These are phyloP conservation scores for Heliconius melpomene DNA, from an alignment of 1,140 invertebrate genomes.

Conservation along the genomic window DNA sequence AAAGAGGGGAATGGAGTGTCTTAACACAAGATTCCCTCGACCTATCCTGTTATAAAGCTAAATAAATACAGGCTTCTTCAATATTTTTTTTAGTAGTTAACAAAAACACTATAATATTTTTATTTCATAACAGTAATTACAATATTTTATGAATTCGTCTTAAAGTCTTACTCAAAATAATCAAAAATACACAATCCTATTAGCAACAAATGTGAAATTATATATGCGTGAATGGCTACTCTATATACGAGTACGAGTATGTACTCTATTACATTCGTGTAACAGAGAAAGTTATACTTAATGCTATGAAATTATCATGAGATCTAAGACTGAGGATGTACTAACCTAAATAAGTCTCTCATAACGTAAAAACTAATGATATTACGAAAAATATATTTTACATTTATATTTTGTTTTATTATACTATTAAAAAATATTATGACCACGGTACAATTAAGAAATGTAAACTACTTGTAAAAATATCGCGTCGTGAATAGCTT, in stretches of 20 bases:
- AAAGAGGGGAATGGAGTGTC: too few relatives aligned
- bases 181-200: too few relatives aligned
- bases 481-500: too few relatives aligned
- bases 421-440: neutral
- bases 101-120: too few relatives aligned
- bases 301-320: conserved; percentile 22
- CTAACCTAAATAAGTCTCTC: neutral
- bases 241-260: neutral
- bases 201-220: neutral
- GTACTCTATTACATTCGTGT: conserved; percentile 14
- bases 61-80: too few relatives aligned
- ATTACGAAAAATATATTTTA: neutral
- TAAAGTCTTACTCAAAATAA: too few relatives aligned
- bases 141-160: too few relatives aligned
- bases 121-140: too few relatives aligned
- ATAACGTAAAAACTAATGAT: neutral
- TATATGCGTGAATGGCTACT: neutral
- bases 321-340: neutral
- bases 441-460: neutral
- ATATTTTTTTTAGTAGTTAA: too few relatives aligned
- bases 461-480: too few relatives aligned
- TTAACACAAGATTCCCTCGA: too few relatives aligned
- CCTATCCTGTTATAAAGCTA: too few relatives aligned
- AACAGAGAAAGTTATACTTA: conserved; percentile 24
- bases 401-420: neutral